Percentiles rank a stretch among this genome's conserved stretches.
Evolutionary conservation across 2,113 vertebrate species (phyloP).

Genomic region (Brachyistius frenatus): DNA sequence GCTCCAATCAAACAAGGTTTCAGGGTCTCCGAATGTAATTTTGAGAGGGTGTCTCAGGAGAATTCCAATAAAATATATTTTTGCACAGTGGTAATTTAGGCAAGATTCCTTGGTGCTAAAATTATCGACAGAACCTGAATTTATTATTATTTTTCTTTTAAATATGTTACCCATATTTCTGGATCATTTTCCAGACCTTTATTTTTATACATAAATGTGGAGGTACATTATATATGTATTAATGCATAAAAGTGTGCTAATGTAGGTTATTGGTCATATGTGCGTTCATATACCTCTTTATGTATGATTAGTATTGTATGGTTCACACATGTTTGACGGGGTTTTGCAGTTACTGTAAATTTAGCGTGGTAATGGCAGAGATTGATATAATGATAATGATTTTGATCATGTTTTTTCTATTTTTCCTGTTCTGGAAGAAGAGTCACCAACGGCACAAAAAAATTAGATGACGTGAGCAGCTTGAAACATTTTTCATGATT

Average conservation of each 20-base stretch:
- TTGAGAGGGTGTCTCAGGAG: conserved; percentile 15
- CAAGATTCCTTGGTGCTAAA: conserved; percentile 9
- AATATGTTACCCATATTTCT: not conserved
- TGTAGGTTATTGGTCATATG: not conserved
- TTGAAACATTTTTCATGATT: conserved; percentile 51
- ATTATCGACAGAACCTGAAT: not conserved
- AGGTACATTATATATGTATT: not conserved
- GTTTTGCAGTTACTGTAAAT: not conserved
- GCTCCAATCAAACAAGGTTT: conserved; percentile 1
- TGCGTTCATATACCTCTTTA: not conserved
- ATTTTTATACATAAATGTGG: not conserved
- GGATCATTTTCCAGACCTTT: not conserved
- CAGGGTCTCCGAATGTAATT: conserved; percentile 39
- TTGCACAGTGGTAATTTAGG: conserved; percentile 22
- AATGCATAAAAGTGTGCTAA: not conserved
- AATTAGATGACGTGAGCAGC: conserved; percentile 48
- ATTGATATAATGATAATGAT: too few species aligned
- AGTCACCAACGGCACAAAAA: conserved; percentile 39
- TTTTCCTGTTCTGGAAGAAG: conserved; percentile 25
- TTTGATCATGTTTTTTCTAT: conserved; percentile 31
- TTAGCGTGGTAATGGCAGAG: too few species aligned
- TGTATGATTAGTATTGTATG: not conserved
- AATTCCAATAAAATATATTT: conserved; percentile 24
- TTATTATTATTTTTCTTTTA: not conserved
- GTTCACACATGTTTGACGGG: too few species aligned